Conservation (phyloP, 2,113 vertebrate genomes). For the Elephas maximus region DNA sequence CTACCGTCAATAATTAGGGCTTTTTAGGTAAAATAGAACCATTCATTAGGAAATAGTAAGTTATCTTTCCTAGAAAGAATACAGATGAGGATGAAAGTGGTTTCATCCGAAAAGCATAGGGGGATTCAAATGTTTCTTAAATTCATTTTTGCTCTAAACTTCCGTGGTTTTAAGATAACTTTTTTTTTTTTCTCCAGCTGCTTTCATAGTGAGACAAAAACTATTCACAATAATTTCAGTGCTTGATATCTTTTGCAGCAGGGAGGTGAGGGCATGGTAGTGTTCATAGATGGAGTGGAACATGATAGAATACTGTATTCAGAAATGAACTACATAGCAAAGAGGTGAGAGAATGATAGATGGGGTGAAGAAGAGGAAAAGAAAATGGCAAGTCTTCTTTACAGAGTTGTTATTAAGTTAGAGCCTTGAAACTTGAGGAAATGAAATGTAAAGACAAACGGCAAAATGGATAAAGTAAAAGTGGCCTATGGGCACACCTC, state of each 20-base stretch:
- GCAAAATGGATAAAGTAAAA: neutral
- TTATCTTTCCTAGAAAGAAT: neutral
- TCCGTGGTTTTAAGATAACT: neutral
- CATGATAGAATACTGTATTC: neutral
- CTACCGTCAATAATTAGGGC: neutral
- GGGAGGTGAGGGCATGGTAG: rapidly evolving
- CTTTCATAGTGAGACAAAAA: neutral
- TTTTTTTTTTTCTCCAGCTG: neutral
- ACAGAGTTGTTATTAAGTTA: neutral
- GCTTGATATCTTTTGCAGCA: neutral
- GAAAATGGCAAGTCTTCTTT: neutral
- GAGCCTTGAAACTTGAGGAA: neutral
- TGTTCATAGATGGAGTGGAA: neutral
- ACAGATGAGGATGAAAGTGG: neutral
- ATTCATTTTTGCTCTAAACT: neutral
- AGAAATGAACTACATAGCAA: neutral
- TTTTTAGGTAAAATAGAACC: neutral
- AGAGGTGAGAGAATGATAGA: conserved; percentile 1
- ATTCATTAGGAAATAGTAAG: neutral
- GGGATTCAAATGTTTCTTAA: neutral
- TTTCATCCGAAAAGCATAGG: neutral
- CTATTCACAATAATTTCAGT: neutral
- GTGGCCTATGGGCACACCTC: rapidly evolving
- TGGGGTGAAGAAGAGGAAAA: neutral
- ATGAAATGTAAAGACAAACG: neutral